Conservation (phyloP, 1,140 invertebrate species). For the Akabosia matsudoensis region DNA sequence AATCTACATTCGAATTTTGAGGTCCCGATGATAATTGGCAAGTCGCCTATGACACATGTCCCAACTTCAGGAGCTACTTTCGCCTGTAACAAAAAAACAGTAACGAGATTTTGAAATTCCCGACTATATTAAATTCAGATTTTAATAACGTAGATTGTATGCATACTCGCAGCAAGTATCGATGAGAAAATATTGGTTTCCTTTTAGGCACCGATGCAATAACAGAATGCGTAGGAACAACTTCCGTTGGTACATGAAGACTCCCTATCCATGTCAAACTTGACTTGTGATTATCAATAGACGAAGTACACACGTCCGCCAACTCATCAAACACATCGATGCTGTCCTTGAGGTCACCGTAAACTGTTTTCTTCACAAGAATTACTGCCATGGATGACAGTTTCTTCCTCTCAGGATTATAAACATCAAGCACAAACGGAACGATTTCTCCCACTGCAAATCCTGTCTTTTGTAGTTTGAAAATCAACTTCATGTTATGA, state of each 20-base stretch:
- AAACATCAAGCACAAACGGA: not conserved
- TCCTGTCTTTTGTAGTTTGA: not conserved
- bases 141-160: too few relatives aligned
- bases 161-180: not conserved
- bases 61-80: not conserved
- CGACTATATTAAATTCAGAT: too few relatives aligned
- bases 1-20: not conserved
- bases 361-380: not conserved
- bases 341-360: not conserved
- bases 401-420: not conserved
- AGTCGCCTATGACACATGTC: not conserved
- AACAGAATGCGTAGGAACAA: not conserved
- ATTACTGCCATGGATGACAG: not conserved
- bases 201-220: not conserved
- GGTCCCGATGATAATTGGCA: constrained; percentile 7
- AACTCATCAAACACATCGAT: not conserved
- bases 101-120: too few relatives aligned
- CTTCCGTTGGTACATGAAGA: not conserved
- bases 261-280: not conserved
- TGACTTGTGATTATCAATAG: not conserved
- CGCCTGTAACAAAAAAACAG: not conserved
- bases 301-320: not conserved
- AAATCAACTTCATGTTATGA: not conserved
- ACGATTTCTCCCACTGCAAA: not conserved
- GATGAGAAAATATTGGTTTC: constrained; percentile 1